phyloP scores from a whole-genome alignment of 2,888 invertebrate species.

The Monoplex corrugatus region DNA sequence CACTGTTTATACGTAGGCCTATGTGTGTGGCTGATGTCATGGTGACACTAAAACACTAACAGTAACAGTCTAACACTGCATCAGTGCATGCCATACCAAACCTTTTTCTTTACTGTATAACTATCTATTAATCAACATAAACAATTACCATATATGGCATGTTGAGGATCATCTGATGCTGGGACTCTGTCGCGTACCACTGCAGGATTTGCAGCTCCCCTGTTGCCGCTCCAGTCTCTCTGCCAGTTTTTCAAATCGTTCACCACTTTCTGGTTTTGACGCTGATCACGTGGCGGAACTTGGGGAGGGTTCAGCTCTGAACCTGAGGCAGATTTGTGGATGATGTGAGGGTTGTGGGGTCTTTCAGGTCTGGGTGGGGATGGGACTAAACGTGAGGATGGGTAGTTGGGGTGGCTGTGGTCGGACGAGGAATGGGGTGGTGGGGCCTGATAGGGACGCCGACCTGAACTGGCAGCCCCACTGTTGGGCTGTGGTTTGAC shows the following conservation, averaged over 20 bases:
- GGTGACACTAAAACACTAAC: too few relatives aligned
- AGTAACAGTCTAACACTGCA: too few relatives aligned
- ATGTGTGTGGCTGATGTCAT: too few relatives aligned
- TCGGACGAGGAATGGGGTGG: background rate
- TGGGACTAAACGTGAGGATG: slow-evolving; percentile 38
- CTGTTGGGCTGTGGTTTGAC: slow-evolving; percentile 84
- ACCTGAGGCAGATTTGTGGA: slow-evolving; percentile 53
- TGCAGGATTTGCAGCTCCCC: background rate
- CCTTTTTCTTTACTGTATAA: too few relatives aligned
- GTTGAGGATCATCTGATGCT: background rate
- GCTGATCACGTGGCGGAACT: slow-evolving; percentile 71
- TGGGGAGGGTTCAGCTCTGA: slow-evolving; percentile 55
- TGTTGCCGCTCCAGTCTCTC: slow-evolving; percentile 57
- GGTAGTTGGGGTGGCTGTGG: slow-evolving; percentile 16
- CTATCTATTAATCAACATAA: background rate
- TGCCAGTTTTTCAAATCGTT: slow-evolving; percentile 75
- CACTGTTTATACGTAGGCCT: too few relatives aligned
- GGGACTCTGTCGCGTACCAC: background rate
- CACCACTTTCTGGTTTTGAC: slow-evolving; percentile 62
- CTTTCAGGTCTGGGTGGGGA: slow-evolving; percentile 65
- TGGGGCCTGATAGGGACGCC: background rate
- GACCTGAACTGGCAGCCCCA: slow-evolving; percentile 5
- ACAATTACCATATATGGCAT: slow-evolving; percentile 53
- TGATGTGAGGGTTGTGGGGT: slow-evolving; percentile 47
- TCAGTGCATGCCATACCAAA: too few relatives aligned